phyloP scores from a whole-genome alignment of 2,113 vertebrate species.

The Rhodinocichla rosea region DNA sequence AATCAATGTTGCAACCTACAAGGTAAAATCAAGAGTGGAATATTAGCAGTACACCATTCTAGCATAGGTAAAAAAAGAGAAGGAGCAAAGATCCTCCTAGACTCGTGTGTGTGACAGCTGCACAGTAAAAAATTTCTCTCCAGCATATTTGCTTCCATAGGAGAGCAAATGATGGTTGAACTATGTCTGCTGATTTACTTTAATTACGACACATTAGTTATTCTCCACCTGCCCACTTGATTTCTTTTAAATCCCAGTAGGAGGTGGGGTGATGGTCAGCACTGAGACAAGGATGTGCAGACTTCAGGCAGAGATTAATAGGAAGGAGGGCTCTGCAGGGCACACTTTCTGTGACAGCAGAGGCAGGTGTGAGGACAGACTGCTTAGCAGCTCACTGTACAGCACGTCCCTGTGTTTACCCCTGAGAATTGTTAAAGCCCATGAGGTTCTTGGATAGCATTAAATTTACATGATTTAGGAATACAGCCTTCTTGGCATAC shows the following conservation, averaged over 20 bases:
- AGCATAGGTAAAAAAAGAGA: neutral
- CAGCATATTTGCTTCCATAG: neutral
- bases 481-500: neutral
- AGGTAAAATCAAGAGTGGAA: neutral
- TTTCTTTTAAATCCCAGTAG: neutral
- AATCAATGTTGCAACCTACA: neutral
- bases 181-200: neutral
- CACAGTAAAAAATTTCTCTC: neutral
- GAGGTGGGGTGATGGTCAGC: neutral
- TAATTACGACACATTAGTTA: neutral
- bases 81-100: neutral
- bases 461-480: neutral
- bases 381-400: neutral
- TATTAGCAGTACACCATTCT: neutral
- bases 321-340: neutral
- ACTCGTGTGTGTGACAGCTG: neutral
- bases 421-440: neutral
- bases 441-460: neutral
- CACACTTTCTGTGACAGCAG: neutral
- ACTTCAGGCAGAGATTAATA: neutral
- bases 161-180: neutral
- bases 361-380: neutral
- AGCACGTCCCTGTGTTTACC: neutral
- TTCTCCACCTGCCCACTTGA: neutral
- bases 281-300: neutral